Base-by-base conservation (phyloP, 2,888 invertebrate genomes). In the Drosophila picticornis region DNA sequence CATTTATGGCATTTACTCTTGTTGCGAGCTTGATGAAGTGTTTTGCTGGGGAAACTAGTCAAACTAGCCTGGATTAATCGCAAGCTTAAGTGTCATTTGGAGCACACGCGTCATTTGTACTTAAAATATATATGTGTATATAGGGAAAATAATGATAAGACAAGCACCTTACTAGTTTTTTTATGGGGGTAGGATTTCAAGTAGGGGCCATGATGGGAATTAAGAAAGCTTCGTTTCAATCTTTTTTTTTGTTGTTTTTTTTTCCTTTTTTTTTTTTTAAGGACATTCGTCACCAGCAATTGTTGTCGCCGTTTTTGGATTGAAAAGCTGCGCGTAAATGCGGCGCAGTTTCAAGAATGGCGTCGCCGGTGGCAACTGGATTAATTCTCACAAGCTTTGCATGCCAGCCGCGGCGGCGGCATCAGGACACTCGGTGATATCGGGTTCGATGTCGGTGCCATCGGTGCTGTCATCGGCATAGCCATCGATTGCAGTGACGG, bases 371-470 rank as follows among this genome's bases (percentile, higher is more conserved):
- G 91, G 84, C 83, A 80, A 63, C 58, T 84, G 87, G 62, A 92
- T 85, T 91, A 91, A 92, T 75, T 91, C 91, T 92, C 91, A 92
- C 92, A 91, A 92, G 84, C 79, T 82, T 76, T 71, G 78, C 73
- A 64, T 60, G 57, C 51, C 70, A 48, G 57, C 66, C 2, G 16
- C 16, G 50, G 31, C 4, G 9, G 56, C 19, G 2, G 16, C 27
- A 29, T 46, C 46, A 4, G 46, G 16, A 34, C 34, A 34, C 16
- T 25, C 46, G 46, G 22, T 22, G 22, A 46, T 46, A 22, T 56
- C 40, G 43, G 32, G 16, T 53, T 71, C 48, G 4, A 29, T 52
- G n/a, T 38, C 32, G 19, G 16, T 25, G 43, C 22, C 25, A 4
- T 55, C 46, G 2, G 46, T 36, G 36, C n/a, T 13, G 0, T 64